Conservation (phyloP, 2,888 invertebrate species). For the Branchipolynoe longqiensis region DNA sequence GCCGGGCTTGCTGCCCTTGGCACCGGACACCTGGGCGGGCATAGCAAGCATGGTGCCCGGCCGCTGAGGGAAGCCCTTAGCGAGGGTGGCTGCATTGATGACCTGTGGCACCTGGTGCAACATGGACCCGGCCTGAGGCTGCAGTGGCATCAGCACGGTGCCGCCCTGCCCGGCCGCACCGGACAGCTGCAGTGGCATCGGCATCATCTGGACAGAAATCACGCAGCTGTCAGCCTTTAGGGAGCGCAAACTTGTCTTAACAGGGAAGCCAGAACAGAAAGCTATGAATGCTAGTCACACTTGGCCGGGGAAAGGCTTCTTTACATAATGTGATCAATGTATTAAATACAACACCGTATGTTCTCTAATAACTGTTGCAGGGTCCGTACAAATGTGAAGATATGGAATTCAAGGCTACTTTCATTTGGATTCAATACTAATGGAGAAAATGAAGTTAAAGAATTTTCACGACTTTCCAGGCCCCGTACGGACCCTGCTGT, state of each 20-base stretch:
- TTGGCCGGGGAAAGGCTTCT: too few relatives aligned
- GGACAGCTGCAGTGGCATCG: constrained; percentile 22
- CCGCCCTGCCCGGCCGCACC: constrained; percentile 47
- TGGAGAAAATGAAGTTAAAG: too few relatives aligned
- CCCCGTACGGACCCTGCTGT: too few relatives aligned
- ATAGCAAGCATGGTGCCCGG: constrained; percentile 37
- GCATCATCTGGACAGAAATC: constrained; percentile 33
- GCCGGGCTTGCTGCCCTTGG: constrained; percentile 10
- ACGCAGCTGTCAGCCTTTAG: too few relatives aligned
- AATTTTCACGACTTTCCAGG: too few relatives aligned
- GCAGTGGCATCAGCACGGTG: constrained; percentile 55
- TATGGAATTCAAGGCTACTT: too few relatives aligned
- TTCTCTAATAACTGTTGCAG: too few relatives aligned
- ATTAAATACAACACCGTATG: neutral
- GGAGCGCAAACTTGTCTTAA: neutral
- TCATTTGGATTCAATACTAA: too few relatives aligned
- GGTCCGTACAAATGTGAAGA: too few relatives aligned
- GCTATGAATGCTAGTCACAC: too few relatives aligned
- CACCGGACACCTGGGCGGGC: neutral
- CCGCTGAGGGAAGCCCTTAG: constrained; percentile 49
- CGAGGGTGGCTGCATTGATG: neutral
- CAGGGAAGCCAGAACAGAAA: neutral
- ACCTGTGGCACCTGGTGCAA: constrained; percentile 34
- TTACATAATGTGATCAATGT: too few relatives aligned
- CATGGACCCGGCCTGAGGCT: constrained; percentile 40